phyloP scores from a whole-genome alignment of 2,888 invertebrate species.

The Acrobasis repandana region DNA sequence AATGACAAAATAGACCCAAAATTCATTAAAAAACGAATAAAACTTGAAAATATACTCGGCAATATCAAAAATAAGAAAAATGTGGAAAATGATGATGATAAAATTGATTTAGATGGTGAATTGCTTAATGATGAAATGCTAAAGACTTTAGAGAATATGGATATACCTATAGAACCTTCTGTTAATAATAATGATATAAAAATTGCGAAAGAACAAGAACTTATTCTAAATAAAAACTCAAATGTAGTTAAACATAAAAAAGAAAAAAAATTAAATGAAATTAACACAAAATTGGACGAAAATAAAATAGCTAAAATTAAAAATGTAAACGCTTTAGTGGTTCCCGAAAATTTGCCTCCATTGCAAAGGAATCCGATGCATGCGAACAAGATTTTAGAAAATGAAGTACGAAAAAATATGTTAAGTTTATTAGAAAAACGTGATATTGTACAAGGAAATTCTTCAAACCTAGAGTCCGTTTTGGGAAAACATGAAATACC shows the following conservation, averaged over 20 bases:
- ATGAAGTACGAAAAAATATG: neutral
- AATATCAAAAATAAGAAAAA: slow-evolving; percentile 49
- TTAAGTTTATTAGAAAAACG: neutral
- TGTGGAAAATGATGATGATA: slow-evolving; percentile 10
- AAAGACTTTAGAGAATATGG: slow-evolving; percentile 53
- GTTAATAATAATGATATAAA: neutral
- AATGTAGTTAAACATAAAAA: slow-evolving; percentile 2
- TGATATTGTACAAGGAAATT: neutral
- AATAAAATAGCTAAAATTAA: neutral
- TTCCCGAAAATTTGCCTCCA: slow-evolving; percentile 26
- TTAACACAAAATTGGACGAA: neutral
- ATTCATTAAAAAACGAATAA: slow-evolving; percentile 54
- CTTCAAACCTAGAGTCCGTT: neutral
- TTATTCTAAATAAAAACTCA: neutral
- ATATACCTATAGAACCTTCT: slow-evolving; percentile 48
- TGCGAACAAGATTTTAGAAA: neutral
- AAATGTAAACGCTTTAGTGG: neutral
- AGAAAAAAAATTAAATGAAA: slow-evolving; percentile 9
- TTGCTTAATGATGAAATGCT: slow-evolving; percentile 46
- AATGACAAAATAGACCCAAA: slow-evolving; percentile 38
- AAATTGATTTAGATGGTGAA: slow-evolving; percentile 2
- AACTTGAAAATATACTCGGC: slow-evolving; percentile 55
- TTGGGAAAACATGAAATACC: neutral
- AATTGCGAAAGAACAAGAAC: neutral
- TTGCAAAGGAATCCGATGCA: slow-evolving; percentile 27